These are phyloP conservation scores for Chelon auratus DNA, from an alignment of 2,797 vertebrate species.

Conservation along the genomic window DNA sequence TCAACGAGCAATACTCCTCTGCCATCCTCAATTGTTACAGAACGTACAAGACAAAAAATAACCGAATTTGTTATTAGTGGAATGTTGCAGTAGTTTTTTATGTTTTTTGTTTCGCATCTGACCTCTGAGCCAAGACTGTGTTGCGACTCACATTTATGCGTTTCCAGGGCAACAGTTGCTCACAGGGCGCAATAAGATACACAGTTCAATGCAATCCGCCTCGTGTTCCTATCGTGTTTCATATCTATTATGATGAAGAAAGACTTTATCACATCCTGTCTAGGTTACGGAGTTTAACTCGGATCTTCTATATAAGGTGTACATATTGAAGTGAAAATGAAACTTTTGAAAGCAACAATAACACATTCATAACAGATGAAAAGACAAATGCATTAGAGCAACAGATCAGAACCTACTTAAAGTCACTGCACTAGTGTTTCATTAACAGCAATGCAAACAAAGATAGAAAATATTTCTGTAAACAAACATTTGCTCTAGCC, in stretches of 20 bases:
- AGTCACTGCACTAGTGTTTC: too few species aligned
- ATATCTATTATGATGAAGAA: background rate
- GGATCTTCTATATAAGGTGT: background rate
- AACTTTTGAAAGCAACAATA: background rate
- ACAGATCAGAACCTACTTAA: background rate
- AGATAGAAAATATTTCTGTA: too few species aligned
- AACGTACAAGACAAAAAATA: background rate
- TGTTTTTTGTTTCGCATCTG: background rate
- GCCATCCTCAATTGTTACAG: too few species aligned
- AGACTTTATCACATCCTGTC: background rate
- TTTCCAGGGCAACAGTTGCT: slow-evolving; percentile 44
- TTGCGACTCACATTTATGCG: slow-evolving; percentile 9
- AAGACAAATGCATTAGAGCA: background rate
- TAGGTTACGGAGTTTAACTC: background rate
- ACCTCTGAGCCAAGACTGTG: background rate
- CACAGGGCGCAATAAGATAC: background rate
- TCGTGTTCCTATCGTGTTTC: background rate
- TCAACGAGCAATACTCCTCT: too few species aligned
- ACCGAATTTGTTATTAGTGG: background rate
- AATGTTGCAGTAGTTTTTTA: background rate
- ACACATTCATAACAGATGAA: background rate
- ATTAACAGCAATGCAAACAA: too few species aligned
- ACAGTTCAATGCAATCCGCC: background rate
- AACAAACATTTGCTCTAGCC: too few species aligned
- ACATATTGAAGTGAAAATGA: background rate